A percentile compares a stretch with the other conserved stretches of the same genome.
These are phyloP conservation scores for Poeciliopsis prolifica DNA, from an alignment of 2,113 vertebrate species.

Conservation along the genomic window DNA sequence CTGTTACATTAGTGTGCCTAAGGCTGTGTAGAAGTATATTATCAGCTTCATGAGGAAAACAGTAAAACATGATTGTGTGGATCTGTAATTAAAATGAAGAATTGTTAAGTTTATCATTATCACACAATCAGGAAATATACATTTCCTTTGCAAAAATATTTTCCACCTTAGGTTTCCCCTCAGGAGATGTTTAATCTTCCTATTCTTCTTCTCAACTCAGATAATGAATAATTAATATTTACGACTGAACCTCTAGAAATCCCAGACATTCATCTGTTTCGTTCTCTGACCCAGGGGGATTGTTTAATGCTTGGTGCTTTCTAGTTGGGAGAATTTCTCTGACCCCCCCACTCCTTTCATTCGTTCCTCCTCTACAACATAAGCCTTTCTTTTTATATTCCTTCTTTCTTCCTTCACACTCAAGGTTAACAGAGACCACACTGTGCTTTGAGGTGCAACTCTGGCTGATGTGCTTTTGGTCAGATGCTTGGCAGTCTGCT, in stretches of 20 bases:
- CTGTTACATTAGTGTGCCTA: constrained; percentile 11
- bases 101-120: neutral
- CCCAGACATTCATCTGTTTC: constrained; percentile 48
- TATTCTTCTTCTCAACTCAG: constrained; percentile 44
- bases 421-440: constrained; percentile 57
- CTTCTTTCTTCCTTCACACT: constrained; percentile 44
- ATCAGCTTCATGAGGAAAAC: constrained; percentile 2
- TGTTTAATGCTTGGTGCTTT: constrained; percentile 40
- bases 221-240: constrained; percentile 66
- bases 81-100: constrained; percentile 9
- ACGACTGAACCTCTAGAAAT: constrained; percentile 44
- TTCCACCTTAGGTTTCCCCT: constrained; percentile 33
- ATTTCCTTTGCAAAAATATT: constrained; percentile 20
- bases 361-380: constrained; percentile 19
- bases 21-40: constrained; percentile 31
- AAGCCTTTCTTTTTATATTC: constrained; percentile 35
- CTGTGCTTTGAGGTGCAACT: constrained; percentile 28
- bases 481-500: constrained; percentile 41
- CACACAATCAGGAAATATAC: constrained; percentile 6
- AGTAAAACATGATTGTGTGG: neutral
- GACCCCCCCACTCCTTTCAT: constrained; percentile 49
- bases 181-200: constrained; percentile 56
- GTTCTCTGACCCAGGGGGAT: constrained; percentile 40
- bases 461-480: constrained; percentile 31
- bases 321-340: constrained; percentile 52